phyloP scores from a whole-genome alignment of 2,113 vertebrate species.

The Panthera tigris region DNA sequence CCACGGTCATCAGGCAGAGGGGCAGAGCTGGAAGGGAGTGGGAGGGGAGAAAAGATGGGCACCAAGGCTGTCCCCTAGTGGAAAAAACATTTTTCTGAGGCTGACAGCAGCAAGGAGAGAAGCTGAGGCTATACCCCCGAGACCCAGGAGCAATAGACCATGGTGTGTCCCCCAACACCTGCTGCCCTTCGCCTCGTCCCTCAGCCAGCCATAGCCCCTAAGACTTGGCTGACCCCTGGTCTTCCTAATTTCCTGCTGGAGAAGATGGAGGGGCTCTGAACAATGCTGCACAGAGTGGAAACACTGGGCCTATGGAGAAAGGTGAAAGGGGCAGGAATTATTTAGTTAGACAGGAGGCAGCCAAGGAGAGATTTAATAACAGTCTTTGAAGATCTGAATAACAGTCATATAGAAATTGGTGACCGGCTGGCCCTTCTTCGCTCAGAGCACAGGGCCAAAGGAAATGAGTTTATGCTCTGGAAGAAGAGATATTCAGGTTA shows the following conservation, averaged over 20 bases:
- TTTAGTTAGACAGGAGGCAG: conserved; percentile 44
- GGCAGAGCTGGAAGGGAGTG: background rate
- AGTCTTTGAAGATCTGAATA: conserved; percentile 25
- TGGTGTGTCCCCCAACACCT: background rate
- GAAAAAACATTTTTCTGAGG: background rate
- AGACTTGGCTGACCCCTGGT: rapidly evolving
- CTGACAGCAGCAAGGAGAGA: background rate
- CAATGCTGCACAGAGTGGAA: background rate
- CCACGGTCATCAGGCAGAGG: background rate
- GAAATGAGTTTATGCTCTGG: conserved; percentile 39
- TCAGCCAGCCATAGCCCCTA: background rate
- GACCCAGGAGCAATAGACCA: background rate
- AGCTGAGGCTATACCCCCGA: background rate
- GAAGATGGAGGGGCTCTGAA: background rate
- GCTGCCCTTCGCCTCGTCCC: background rate
- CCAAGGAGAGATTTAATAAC: conserved; percentile 49
- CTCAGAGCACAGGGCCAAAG: conserved; percentile 13
- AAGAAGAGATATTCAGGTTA: conserved; percentile 42
- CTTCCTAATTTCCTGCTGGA: background rate
- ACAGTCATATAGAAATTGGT: conserved; percentile 49
- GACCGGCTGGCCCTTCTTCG: conserved; percentile 42
- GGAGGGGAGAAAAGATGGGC: background rate
- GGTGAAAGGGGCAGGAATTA: conserved; percentile 46
- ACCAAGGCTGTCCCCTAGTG: background rate
- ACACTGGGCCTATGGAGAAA: background rate